Evolutionary conservation across 2,113 vertebrate species (phyloP).

Genomic region (Antidorcas marsupialis): DNA sequence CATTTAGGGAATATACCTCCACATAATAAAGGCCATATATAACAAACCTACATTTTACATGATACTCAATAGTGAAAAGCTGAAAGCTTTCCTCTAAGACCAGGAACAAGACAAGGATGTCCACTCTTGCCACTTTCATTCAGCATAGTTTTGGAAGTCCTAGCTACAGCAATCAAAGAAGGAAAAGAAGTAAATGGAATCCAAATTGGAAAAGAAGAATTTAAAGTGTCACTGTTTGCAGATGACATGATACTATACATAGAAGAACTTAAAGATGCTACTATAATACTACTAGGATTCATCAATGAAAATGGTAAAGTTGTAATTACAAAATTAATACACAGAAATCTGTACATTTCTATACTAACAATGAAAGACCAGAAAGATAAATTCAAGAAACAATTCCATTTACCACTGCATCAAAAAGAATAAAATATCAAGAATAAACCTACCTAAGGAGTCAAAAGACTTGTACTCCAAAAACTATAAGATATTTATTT

Average conservation of each 20-base stretch:
- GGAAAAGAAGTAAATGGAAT: neutral
- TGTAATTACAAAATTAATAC: neutral
- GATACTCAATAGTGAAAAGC: neutral
- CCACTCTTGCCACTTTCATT: neutral
- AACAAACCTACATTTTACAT: neutral
- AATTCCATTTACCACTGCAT: neutral
- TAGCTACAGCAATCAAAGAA: neutral
- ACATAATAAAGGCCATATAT: neutral
- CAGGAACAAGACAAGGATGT: neutral
- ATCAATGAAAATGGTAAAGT: neutral
- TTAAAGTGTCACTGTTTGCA: neutral
- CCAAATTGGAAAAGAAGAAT: neutral
- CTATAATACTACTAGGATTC: neutral
- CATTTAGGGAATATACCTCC: neutral
- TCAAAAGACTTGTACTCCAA: neutral
- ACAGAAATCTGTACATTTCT: neutral
- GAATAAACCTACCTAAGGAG: neutral
- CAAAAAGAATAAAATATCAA: neutral
- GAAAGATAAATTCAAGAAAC: neutral
- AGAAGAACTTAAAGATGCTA: neutral
- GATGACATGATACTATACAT: neutral
- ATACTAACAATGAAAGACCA: neutral
- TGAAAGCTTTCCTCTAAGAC: neutral
- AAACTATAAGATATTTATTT: neutral
- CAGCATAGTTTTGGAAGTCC: neutral